Evolutionary conservation across 2,113 vertebrate genomes (phyloP).

Genomic region (Casuarius casuarius): DNA sequence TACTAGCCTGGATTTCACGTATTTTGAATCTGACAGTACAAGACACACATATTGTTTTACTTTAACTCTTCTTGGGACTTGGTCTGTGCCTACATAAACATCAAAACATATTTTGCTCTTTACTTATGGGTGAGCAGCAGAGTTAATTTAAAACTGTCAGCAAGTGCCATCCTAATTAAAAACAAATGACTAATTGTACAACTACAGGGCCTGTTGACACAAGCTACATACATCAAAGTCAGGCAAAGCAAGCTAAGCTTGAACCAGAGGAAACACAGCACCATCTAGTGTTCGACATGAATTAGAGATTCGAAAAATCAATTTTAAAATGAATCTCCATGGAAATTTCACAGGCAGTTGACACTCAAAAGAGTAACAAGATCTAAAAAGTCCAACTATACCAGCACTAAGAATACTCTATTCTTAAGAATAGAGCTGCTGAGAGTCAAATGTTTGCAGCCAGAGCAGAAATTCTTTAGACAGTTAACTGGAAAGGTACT

Average conservation of each 20-base stretch:
- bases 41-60: not conserved
- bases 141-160: constrained; percentile 31
- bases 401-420: too few species aligned
- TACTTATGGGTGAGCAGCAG: constrained; percentile 8
- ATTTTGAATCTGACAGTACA: not conserved
- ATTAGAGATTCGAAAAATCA: not conserved
- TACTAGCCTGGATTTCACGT: not conserved
- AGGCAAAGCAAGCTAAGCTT: not conserved
- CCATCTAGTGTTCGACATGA: constrained; percentile 57
- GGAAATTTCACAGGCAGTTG: not conserved
- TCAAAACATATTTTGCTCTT: constrained; percentile 30
- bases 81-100: not conserved
- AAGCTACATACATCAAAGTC: not conserved
- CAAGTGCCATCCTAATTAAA: constrained; percentile 53
- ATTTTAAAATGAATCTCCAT: not conserved
- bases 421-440: not conserved
- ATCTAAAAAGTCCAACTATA: not conserved
- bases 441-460: not conserved
- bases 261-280: constrained; percentile 30
- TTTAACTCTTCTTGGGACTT: constrained; percentile 1
- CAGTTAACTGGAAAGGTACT: not conserved
- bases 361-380: not conserved
- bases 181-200: constrained; percentile 37
- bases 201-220: constrained; percentile 9
- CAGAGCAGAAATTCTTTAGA: not conserved